Conservation (phyloP, 2,888 invertebrate genomes). For the Metalampra italica region DNA sequence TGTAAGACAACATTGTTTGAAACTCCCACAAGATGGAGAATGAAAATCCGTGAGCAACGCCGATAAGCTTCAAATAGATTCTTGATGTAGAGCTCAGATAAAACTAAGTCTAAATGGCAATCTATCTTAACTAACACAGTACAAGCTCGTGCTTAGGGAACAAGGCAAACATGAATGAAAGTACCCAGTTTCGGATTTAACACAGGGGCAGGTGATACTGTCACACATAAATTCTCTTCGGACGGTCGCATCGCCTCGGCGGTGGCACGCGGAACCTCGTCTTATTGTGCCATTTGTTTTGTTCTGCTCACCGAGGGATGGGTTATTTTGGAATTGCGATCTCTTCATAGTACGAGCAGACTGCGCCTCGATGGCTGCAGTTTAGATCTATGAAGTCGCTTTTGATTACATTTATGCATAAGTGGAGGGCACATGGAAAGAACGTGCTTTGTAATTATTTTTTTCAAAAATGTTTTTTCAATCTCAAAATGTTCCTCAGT, state of each 20-base stretch:
- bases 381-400: not conserved
- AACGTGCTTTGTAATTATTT: too few relatives aligned
- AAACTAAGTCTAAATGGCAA: not conserved
- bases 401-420: too few relatives aligned
- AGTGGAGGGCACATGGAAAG: too few relatives aligned
- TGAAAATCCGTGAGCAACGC: too few relatives aligned
- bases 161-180: conserved; percentile 40
- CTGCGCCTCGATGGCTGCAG: not conserved
- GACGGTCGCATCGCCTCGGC: conserved; percentile 44
- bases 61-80: not conserved
- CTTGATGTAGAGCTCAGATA: not conserved
- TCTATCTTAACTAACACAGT: not conserved
- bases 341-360: conserved; percentile 33
- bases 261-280: conserved; percentile 69
- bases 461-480: too few relatives aligned
- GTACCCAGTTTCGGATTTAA: conserved; percentile 29
- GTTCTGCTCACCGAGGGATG: conserved; percentile 45
- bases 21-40: too few relatives aligned
- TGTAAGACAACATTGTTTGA: too few relatives aligned
- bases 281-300: conserved; percentile 71
- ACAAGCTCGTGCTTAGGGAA: conserved; percentile 3
- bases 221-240: conserved; percentile 56
- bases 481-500: too few relatives aligned
- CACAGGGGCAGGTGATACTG: conserved; percentile 52
- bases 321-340: conserved; percentile 64